Evolutionary conservation across 2,113 vertebrate species (phyloP), one percentile per base, ranked within the genome.

Genomic region (Alethe castanea): DNA sequence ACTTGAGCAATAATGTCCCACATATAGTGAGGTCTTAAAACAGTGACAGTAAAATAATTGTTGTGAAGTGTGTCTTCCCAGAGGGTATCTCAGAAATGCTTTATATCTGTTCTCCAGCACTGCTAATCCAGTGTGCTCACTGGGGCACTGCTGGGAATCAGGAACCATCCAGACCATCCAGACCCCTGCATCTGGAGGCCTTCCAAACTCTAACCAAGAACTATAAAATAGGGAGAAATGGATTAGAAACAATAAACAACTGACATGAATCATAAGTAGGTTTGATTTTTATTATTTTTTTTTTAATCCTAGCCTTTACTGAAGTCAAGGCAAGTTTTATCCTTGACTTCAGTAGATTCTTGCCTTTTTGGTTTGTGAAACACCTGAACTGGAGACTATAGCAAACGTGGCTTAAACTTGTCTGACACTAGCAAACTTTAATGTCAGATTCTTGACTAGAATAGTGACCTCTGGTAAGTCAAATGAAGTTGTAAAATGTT

Each of bases 1-100:
- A 9, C 73, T 76, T 76, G 72, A 95, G 91, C 86, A 96, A 89
- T 95, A 94, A 91, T 47, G 31, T 45, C 45, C 74, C 48, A 85
- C 45, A 7, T 69, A 14, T 14, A 52, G 14, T 64, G 69, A 77
- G 15, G 8, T 69, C 40, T 88, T 74, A 25, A 29, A 64, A 38
- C 33, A 74, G 52, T 78, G 40, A 10, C 57, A 76, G 57, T 60
- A 52, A 52, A 91, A 25, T 52, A 40, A 31, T 33, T 11, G 5
- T 40, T 72, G 15, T 52, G 16, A 61, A 44, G 28, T 17, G 24
- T 62, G 36, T 19, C 16, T 61, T 87, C 48, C 66, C 65, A 61
- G 25, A 7, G 12, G 14, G 36, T 12, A 7, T 79, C 61, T 88
- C 38, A 48, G 83, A 84, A 78, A 36, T 29, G 29, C 57, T 70